Conservation (phyloP, 2,888 invertebrate genomes). For the Diaphora mendica region DNA sequence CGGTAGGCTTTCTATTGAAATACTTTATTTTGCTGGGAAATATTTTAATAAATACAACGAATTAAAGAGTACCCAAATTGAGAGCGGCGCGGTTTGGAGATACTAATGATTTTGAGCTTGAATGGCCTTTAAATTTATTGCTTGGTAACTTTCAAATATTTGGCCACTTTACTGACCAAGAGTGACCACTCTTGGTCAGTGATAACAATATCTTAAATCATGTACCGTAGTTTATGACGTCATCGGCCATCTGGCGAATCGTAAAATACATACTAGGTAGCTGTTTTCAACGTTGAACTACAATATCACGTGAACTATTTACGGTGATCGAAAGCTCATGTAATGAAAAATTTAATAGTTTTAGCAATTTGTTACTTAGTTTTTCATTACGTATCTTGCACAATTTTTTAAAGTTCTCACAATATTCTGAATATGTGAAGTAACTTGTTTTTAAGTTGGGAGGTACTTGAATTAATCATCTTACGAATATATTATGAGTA, state of each 20-base stretch:
- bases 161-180: conserved; percentile 19
- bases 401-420: too few species aligned
- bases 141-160: conserved; percentile 32
- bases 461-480: background rate
- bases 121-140: conserved; percentile 29
- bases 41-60: conserved; percentile 2
- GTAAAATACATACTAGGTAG: background rate
- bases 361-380: too few species aligned
- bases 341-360: too few species aligned
- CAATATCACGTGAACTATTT: too few species aligned
- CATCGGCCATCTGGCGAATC: background rate
- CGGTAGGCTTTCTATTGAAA: too few species aligned
- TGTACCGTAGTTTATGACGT: conserved; percentile 2
- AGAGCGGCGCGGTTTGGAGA: conserved; percentile 9
- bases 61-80: conserved; percentile 20
- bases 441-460: too few species aligned
- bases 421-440: too few species aligned
- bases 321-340: background rate
- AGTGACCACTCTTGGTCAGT: conserved; percentile 13
- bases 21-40: background rate
- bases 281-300: too few species aligned
- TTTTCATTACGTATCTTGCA: too few species aligned
- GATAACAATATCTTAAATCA: conserved; percentile 21
- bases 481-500: background rate
- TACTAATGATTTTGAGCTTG: conserved; percentile 8